Conservation (phyloP, 2,888 invertebrate species). For the Aphidoletes aphidimyza region DNA sequence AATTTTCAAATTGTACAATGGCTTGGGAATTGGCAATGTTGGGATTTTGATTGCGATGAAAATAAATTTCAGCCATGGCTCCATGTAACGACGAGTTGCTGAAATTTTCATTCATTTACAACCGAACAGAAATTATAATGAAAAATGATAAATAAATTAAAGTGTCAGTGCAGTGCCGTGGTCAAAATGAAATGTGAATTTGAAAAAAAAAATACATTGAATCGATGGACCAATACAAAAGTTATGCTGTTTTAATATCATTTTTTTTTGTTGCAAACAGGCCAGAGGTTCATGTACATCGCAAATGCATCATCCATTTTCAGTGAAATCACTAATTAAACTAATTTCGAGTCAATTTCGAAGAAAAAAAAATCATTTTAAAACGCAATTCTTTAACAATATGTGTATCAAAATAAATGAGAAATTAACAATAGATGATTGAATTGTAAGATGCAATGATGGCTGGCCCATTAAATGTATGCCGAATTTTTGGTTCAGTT, state of each 20-base stretch:
- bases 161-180: not conserved
- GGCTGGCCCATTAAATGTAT: too few species aligned
- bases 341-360: constrained; percentile 15
- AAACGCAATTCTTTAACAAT: not conserved
- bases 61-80: constrained; percentile 8
- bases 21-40: not conserved
- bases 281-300: too few species aligned
- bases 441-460: too few species aligned
- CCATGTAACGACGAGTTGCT: constrained; percentile 13
- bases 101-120: not conserved
- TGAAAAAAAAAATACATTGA: not conserved
- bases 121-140: not conserved
- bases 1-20: not conserved
- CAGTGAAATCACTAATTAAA: not conserved
- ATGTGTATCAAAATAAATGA: too few species aligned
- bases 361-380: too few species aligned
- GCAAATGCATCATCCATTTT: not conserved
- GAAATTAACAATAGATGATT: too few species aligned
- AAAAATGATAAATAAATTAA: constrained; percentile 13
- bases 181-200: too few species aligned
- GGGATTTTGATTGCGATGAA: not conserved
- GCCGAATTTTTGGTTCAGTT: too few species aligned
- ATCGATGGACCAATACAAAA: not conserved
- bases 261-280: not conserved
- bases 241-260: not conserved